phyloP scores from a whole-genome alignment of 2,888 invertebrate genomes.

The Noctua fimbriata region DNA sequence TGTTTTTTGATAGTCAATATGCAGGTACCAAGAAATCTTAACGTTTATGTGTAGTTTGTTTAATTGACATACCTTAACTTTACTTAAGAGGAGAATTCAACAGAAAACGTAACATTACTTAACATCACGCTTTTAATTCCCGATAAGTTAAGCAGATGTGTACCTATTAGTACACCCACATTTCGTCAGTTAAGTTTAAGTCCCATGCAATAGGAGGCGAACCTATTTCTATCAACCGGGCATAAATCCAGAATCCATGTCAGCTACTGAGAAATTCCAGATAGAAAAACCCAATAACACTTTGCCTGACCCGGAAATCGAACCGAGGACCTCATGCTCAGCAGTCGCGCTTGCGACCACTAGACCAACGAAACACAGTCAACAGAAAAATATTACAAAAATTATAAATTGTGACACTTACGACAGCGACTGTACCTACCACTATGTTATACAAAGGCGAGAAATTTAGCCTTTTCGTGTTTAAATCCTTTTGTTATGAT shows the following conservation, averaged over 20 bases:
- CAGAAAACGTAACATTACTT: background rate
- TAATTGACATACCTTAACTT: background rate
- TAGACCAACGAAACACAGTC: background rate
- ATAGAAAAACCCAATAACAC: too few relatives aligned
- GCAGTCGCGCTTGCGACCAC: background rate
- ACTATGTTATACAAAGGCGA: slow-evolving; percentile 29
- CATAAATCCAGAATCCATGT: background rate
- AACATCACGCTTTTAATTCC: too few relatives aligned
- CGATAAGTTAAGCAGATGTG: too few relatives aligned
- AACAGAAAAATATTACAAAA: background rate
- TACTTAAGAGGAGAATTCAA: background rate
- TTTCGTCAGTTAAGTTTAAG: background rate
- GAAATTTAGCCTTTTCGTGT: slow-evolving; percentile 51
- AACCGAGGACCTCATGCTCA: background rate
- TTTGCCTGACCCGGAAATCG: too few relatives aligned
- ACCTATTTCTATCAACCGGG: background rate
- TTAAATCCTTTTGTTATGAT: slow-evolving; percentile 36
- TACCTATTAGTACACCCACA: background rate
- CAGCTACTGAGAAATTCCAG: background rate
- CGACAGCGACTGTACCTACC: slow-evolving; percentile 23
- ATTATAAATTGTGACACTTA: background rate
- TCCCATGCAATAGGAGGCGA: background rate
- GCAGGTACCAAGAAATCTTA: background rate
- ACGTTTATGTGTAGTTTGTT: too few relatives aligned
- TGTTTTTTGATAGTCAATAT: too few relatives aligned